Evolutionary conservation across 2,888 invertebrate species (phyloP).

Genomic region (Hypomecis punctinalis): DNA sequence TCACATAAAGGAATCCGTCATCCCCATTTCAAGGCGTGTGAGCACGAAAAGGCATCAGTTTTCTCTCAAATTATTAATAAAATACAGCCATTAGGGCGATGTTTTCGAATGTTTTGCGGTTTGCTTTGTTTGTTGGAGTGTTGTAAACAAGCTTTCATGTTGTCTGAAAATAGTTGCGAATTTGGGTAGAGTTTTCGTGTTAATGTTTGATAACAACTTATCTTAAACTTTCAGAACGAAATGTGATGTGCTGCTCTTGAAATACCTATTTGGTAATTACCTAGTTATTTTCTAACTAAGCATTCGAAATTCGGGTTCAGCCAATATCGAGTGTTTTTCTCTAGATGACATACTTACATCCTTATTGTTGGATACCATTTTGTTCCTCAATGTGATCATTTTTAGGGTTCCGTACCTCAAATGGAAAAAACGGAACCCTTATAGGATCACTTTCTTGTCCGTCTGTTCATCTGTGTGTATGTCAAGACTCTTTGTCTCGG

Average conservation of each 20-base stretch:
- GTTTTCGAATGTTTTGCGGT: slow-evolving; percentile 74
- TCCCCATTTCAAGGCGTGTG: slow-evolving; percentile 51
- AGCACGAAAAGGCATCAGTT: slow-evolving; percentile 54
- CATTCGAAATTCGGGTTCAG: too few relatives aligned
- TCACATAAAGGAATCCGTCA: slow-evolving; percentile 34
- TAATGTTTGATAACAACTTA: slow-evolving; percentile 3
- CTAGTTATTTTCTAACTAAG: too few relatives aligned
- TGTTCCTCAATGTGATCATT: too few relatives aligned
- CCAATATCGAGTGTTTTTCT: too few relatives aligned
- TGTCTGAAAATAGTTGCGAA: slow-evolving; percentile 43
- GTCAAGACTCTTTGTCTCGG: too few relatives aligned
- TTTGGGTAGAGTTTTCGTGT: slow-evolving; percentile 27
- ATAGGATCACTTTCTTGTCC: too few relatives aligned
- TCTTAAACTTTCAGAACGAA: not conserved
- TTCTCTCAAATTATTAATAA: slow-evolving; percentile 72
- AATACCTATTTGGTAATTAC: not conserved
- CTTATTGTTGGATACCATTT: too few relatives aligned
- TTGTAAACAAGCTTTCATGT: slow-evolving; percentile 65
- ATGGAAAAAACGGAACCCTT: too few relatives aligned
- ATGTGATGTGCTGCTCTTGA: not conserved
- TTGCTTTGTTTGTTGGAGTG: slow-evolving; percentile 63
- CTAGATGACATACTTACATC: too few relatives aligned
- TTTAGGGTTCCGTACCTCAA: too few relatives aligned
- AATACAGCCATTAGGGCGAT: slow-evolving; percentile 70
- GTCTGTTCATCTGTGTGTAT: too few relatives aligned